Evolutionary conservation across 2,888 invertebrate species (phyloP), one percentile per base, ranked within the genome.

Genomic region (Xestia ashworthii): DNA sequence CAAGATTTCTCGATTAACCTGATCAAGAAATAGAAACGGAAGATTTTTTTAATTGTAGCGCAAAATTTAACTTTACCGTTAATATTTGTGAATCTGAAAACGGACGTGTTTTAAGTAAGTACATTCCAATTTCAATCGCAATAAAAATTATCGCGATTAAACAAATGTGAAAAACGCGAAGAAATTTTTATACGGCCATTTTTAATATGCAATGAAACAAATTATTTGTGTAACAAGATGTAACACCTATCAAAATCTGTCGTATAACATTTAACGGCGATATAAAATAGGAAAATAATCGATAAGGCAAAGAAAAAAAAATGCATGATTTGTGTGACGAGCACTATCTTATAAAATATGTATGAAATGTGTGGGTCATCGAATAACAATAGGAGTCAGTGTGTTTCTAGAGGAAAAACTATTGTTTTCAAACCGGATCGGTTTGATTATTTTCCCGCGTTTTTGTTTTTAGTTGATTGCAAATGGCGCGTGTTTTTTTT

Each of bases 321-420:
- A 66, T 69, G 44, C 48, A 65, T 50, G 71, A 64, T 5, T 44
- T 65, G n/a, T 44, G 60, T 65, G 41, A 58, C 74, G 53, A 55
- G 62, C 70, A 53, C 38, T 74, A 78, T 74, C 75, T 72, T 76
- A 74, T 85, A 78, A 74, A 76, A 74, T 83, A 86, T 84, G 83
- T 71, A 84, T 80, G 82, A 82, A 82, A 74, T 58, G 74, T 69
- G 48, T 76, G 71, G 89, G 89, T 90, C 89, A 87, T 73, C 48
- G 79, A 70, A 69, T 80, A 78, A 88, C 89, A 90, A 89, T 89
- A 68, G 76, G 64, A 74, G 85, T 84, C 86, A 85, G 68, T 80
- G 74, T 88, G 81, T 73, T 77, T 71, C 60, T 76, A 71, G 70
- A 81, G 66, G 55, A 70, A 82, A 73, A 68, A 79, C 71, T 25